Evolutionary conservation across 2,797 vertebrate species (phyloP).

Genomic region (Myotis findleyi): DNA sequence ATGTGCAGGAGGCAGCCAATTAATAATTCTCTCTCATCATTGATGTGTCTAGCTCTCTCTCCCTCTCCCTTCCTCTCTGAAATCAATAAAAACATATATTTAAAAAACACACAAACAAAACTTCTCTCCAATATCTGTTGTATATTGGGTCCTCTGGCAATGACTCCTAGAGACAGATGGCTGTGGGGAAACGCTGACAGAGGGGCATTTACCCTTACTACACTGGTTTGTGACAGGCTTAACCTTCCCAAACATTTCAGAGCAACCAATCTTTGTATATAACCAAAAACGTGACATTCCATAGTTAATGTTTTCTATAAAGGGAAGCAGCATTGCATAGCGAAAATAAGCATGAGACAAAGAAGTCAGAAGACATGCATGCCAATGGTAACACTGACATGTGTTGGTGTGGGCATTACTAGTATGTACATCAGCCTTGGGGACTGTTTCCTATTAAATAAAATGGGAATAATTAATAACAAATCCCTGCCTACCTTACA

Average conservation of each 20-base stretch:
- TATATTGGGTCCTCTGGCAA: background rate
- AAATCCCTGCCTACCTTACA: background rate
- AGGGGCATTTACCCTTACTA: background rate
- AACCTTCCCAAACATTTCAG: background rate
- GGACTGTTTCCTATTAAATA: background rate
- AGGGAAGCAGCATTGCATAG: background rate
- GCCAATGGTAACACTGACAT: rapidly evolving
- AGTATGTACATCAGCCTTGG: too few species aligned
- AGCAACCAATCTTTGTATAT: background rate
- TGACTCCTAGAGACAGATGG: rapidly evolving
- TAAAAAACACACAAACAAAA: too few species aligned
- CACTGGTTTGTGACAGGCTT: background rate
- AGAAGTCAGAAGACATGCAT: background rate
- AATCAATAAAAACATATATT: too few species aligned
- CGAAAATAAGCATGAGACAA: background rate
- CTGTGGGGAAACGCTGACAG: rapidly evolving
- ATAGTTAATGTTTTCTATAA: background rate
- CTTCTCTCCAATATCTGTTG: rapidly evolving
- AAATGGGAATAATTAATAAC: background rate
- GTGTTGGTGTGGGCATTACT: too few species aligned
- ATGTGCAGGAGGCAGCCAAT: too few species aligned
- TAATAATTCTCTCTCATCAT: too few species aligned
- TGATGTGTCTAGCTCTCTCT: too few species aligned
- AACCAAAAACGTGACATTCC: background rate
- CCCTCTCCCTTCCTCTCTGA: too few species aligned